phyloP scores from a whole-genome alignment of 2,797 vertebrate genomes.

The Poecilia gillii region DNA sequence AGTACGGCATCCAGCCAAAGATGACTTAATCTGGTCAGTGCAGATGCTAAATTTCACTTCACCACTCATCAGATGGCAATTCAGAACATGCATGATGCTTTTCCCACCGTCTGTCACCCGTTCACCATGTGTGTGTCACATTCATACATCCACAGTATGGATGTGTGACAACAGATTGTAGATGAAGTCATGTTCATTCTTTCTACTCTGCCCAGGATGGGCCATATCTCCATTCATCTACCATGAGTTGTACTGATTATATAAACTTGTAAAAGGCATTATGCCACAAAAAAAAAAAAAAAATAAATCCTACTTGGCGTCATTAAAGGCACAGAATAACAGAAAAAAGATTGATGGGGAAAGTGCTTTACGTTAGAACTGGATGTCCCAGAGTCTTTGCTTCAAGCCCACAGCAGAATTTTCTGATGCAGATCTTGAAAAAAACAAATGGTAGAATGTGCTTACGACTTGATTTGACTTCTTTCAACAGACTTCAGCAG shows the following conservation, averaged over 20 bases:
- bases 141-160: conserved; percentile 31
- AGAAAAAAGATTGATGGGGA: background rate
- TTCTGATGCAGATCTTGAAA: conserved; percentile 30
- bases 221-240: background rate
- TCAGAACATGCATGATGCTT: conserved; percentile 47
- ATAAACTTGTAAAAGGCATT: background rate
- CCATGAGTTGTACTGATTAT: background rate
- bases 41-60: conserved; percentile 71
- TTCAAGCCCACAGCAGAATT: conserved; percentile 6
- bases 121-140: conserved; percentile 27
- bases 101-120: conserved; percentile 44
- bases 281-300: background rate
- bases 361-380: background rate
- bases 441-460: conserved; percentile 44
- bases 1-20: conserved; percentile 34
- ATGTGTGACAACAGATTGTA: conserved; percentile 44
- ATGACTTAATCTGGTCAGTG: conserved; percentile 67
- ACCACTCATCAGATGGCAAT: conserved; percentile 66
- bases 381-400: conserved; percentile 3
- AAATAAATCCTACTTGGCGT: background rate
- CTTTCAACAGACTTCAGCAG: conserved; percentile 42
- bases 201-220: background rate
- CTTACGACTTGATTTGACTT: conserved; percentile 30
- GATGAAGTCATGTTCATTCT: conserved; percentile 1
- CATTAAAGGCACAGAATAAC: background rate